Evolutionary conservation across 2,797 vertebrate species (phyloP).

Genomic region (Podarcis siculus): DNA sequence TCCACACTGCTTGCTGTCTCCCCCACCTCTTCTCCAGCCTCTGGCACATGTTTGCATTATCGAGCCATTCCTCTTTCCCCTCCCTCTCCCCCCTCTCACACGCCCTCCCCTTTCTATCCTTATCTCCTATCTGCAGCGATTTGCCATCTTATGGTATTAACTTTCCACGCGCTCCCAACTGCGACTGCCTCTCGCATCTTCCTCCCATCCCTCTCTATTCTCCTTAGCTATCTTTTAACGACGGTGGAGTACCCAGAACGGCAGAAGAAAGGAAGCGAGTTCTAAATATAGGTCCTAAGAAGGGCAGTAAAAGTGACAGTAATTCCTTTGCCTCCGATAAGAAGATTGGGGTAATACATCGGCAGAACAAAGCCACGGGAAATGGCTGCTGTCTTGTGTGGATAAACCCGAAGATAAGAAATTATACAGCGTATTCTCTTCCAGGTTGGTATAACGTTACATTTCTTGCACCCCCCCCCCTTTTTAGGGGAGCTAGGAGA

Average conservation of each 20-base stretch:
- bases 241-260: constrained; percentile 2
- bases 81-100: background rate
- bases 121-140: background rate
- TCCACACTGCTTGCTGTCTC: no score
- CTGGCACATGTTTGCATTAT: background rate
- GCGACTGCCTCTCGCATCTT: background rate
- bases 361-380: constrained; percentile 2
- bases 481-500: background rate
- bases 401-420: constrained; percentile 24
- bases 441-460: constrained; percentile 16
- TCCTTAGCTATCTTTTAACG: constrained; percentile 5
- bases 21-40: background rate
- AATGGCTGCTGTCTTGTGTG: constrained; percentile 25
- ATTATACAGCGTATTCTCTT: background rate
- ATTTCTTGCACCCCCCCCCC: accelerated
- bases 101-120: background rate
- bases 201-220: background rate
- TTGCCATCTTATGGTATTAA: constrained; percentile 24
- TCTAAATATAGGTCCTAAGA: constrained; percentile 62
- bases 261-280: background rate
- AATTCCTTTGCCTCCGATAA: constrained; percentile 63
- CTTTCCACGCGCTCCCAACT: background rate
- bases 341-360: constrained; percentile 61
- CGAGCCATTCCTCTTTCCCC: background rate
- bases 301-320: constrained; percentile 63